Evolutionary conservation across 2,113 vertebrate genomes (phyloP).

Genomic region (Pachycephala philippinensis): DNA sequence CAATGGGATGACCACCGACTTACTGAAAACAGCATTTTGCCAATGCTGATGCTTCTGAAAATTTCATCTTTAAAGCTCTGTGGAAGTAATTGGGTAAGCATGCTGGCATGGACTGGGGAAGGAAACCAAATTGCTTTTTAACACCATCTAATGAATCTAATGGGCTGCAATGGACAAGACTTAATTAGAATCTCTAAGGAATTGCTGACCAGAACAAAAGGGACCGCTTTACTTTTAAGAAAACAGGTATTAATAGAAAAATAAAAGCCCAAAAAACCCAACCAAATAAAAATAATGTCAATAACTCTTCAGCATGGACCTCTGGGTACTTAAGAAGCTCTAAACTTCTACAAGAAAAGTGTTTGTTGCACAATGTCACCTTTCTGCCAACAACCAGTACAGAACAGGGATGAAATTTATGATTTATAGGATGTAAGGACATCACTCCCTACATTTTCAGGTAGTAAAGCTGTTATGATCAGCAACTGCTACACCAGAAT

Average conservation of each 20-base stretch:
- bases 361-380: background rate
- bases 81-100: slow-evolving; percentile 1
- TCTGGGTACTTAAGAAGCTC: background rate
- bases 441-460: background rate
- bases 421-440: background rate
- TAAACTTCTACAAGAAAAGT: background rate
- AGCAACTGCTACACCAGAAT: background rate
- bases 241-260: slow-evolving; percentile 1
- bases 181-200: slow-evolving; percentile 42
- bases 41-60: slow-evolving; percentile 7
- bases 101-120: background rate
- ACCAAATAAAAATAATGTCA: background rate
- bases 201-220: slow-evolving; percentile 23
- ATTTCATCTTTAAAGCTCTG: background rate
- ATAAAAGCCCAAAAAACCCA: background rate
- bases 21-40: slow-evolving; percentile 10
- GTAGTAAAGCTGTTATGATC: background rate
- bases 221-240: background rate
- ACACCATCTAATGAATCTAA: slow-evolving; percentile 19
- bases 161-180: background rate
- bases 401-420: background rate
- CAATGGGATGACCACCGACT: background rate
- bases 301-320: background rate
- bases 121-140: slow-evolving; percentile 30
- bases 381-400: background rate